Base-by-base conservation (phyloP, 2,113 vertebrate genomes). In the Echinops telfairi region DNA sequence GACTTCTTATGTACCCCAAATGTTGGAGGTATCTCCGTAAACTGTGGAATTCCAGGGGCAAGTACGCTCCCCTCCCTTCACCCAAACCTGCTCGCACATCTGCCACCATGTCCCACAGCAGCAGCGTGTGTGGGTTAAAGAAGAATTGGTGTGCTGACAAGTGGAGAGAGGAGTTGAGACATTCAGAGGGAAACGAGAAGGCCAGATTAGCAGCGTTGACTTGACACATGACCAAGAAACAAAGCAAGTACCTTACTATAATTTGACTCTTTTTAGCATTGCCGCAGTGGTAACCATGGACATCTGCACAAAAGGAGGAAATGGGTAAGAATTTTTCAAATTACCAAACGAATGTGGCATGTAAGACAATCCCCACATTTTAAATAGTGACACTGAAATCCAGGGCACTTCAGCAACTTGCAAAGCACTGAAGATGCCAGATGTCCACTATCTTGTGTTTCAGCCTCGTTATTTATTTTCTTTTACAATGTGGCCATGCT, bases 381-480 rank as follows among this genome's bases (percentile, higher is more conserved):
- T 87, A 57, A 92, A 90, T 12, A 64, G 60, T 83, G 36, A 90
- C 47, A 66, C 53, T 68, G 76, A 90, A 88, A 68, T 33, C 7
- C 58, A 64, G 29, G 77, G 64, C 58, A 43, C 43, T 64, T 78
- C 29, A 58, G 90, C 31, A 33, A 83, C 71, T 68, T 80, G 62
- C 64, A 66, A 40, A 71, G 73, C 38, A 57, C 17, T 17, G 19
- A 66, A 62, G 14, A 89, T 71, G 70, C 92, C 96, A 96, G 95
- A 95, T 95, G 89, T 94, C 85, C 60, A 47, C 36, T 68, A 29
- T 80, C 92, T 96, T 94, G n/a, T 57, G 62, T 96, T 95, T 96
- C 95, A 84, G 43, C n/a, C 60, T 11, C 33, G 91, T 94, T 58
- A 83, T 96, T 95, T 95, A 62, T 93, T 97, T 95, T 93, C 95